Evolutionary conservation across 2,888 invertebrate genomes (phyloP).

Genomic region (Standfussiana lucernea): DNA sequence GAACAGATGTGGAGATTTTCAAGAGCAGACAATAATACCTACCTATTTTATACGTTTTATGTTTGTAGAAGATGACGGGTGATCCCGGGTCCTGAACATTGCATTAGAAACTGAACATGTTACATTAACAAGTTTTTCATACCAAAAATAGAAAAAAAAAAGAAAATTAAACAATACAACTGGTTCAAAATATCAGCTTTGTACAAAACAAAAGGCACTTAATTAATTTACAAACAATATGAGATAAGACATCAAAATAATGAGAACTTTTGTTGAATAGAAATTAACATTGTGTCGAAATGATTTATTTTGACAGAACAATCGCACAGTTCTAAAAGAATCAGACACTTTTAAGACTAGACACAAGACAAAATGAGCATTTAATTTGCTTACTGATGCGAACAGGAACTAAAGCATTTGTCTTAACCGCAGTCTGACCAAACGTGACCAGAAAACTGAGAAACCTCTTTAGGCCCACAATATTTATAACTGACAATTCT

Average conservation of each 20-base stretch:
- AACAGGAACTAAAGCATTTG: conserved; percentile 45
- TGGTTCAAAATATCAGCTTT: conserved; percentile 1
- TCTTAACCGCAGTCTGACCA: conserved; percentile 29
- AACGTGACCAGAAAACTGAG: conserved; percentile 51
- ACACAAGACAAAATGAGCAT: not conserved
- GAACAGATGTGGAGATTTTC: conserved; percentile 67
- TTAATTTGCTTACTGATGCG: conserved; percentile 41
- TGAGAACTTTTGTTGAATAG: conserved; percentile 27
- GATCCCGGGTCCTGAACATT: not conserved
- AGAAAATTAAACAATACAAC: conserved; percentile 19
- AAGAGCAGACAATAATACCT: conserved; percentile 31
- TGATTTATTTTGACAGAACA: conserved; percentile 27
- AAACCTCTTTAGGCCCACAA: conserved; percentile 12
- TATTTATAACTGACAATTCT: conserved; percentile 40
- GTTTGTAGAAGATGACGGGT: not conserved
- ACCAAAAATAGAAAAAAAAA: not conserved
- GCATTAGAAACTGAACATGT: not conserved
- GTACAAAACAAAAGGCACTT: conserved; percentile 25
- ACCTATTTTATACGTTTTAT: not conserved
- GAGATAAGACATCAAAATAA: conserved; percentile 38
- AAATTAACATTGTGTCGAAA: conserved; percentile 37
- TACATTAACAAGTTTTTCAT: conserved; percentile 15
- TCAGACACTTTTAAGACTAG: not conserved
- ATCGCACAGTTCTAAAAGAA: conserved; percentile 30
- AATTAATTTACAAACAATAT: conserved; percentile 58